A percentile compares a stretch with the other conserved stretches of the same genome.
These are phyloP conservation scores for Drosophila insularis DNA, from an alignment of 1,140 invertebrate species.

Conservation along the genomic window DNA sequence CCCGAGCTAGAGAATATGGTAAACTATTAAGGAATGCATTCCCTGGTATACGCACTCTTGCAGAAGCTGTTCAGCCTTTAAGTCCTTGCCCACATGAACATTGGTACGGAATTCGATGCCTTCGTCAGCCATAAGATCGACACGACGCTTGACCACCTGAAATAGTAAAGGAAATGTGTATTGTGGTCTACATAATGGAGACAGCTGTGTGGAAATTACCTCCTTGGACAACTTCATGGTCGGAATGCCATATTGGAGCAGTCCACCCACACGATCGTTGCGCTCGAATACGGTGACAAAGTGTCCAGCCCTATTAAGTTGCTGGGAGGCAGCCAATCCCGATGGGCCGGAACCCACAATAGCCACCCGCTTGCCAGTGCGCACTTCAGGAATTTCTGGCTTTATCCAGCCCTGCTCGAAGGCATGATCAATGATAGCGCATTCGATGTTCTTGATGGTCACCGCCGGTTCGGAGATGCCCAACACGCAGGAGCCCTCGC, in stretches of 20 bases:
- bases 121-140: constrained; percentile 94
- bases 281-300: constrained; percentile 97
- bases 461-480: constrained; percentile 98
- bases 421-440: constrained; percentile 98
- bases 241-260: constrained; percentile 98
- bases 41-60: constrained; percentile 75
- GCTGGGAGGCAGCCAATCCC: constrained; percentile 97
- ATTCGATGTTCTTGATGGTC: constrained; percentile 99
- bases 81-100: constrained; percentile 95
- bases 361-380: constrained; percentile 94
- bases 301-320: constrained; percentile 95
- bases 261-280: constrained; percentile 96
- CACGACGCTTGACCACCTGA: constrained; percentile 92
- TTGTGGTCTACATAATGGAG: background rate
- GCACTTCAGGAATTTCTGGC: constrained; percentile 85
- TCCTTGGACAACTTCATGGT: constrained; percentile 98
- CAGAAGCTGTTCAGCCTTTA: constrained; percentile 88
- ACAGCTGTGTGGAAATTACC: background rate
- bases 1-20: background rate
- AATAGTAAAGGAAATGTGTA: background rate
- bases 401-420: constrained; percentile 98
- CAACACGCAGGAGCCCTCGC: constrained; percentile 98
- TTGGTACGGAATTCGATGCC: constrained; percentile 96
- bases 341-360: constrained; percentile 98
- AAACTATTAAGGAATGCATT: fast-evolving